Base-by-base conservation (phyloP, 1,140 invertebrate genomes). In the Yoshiicerus persimilis region DNA sequence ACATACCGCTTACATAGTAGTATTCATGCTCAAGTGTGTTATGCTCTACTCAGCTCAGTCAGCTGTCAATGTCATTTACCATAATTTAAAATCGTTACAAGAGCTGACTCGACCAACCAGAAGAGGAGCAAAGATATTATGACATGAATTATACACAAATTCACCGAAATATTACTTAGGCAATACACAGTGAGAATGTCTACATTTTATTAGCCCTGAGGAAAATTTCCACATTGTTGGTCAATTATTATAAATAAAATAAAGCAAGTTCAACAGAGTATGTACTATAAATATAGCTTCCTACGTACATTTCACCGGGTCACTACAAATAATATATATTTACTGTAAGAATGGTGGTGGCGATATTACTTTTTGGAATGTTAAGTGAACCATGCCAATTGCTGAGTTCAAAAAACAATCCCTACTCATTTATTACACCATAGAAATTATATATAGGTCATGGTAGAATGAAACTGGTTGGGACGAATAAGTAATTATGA, bases 1-100 rank as follows among this genome's bases (percentile, higher is more conserved):
- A n/a, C 47, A 56, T 16, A 56, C n/a, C n/a, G 39, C n/a, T n/a
- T 2, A n/a, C 1, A 16, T 56, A n/a, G 20, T n/a, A 56, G n/a
- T 56, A 56, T 5, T 16, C 47, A 56, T n/a, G 47, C n/a, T n/a
- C n/a, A 56, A n/a, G 3, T n/a, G 20, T 16, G 20, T 5, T 56
- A 30, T 56, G 13, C 16, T 56, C 13, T 56, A 56, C 16, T 6
- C n/a, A 5, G 20, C 47, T 56, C 32, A 80, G 34, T 80, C 75
- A 80, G 75, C 75, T 80, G 75, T 80, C 75, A 80, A 80, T 80
- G 75, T 80, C 75, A 80, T 80, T 80, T 80, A 80, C 75, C 75
- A 80, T 80, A 80, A 80, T 80, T 80, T 80, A 80, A 80, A 80
- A 80, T 80, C 5, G 30, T 80, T 80, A 80, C 75, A 80, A 23